Evolutionary conservation across 1,140 invertebrate genomes (phyloP), one percentile per base, ranked within the genome.

Genomic region (Theocolax elegans): DNA sequence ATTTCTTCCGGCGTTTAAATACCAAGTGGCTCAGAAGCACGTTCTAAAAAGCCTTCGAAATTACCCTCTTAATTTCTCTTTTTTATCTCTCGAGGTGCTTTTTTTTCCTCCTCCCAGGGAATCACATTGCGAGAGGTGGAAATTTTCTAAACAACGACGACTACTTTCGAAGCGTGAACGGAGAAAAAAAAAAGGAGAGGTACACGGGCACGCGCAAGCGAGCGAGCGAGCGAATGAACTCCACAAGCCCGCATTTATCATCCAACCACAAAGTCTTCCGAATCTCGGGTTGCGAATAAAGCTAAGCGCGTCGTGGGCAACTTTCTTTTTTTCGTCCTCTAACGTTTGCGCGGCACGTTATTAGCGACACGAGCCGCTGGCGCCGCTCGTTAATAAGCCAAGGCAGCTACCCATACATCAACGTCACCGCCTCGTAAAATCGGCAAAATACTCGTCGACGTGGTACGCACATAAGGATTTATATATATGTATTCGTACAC

Each of bases 391-490:
- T 63, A 49, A 49, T 63, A 63, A 63, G 40, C 59, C 40, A 10
- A 31, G 40, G 59, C 42, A 49, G 27, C 40, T 25, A 25, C 19
- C n/a, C 49, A 66, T 66, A 56, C 19, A 66, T 66, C 63, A 66
- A 66, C 25, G 51, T 66, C 51, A 56, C 12, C 38, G 38, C 38
- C 51, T 66, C 51, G 63, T 53, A 27, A 64, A 64, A 65, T 65
- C 35, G 29, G 35, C 49, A 40, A 65, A 53, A 49, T 54, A 42
- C 31, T 65, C 40, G 53, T 44, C 2, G 44, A 8, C n/a, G 46
- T 13, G 48, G 10, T 49, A 29, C 15, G 17, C 25, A 19, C 29
- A 13, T n/a, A n/a, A n/a, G n/a, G n/a, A n/a, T n/a, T n/a, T n/a
- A n/a, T n/a, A n/a, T n/a, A 6, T 17, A 6, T 49, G 19, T 31